Evolutionary conservation across 2,113 vertebrate species (phyloP).

Genomic region (Platichthys flesus): DNA sequence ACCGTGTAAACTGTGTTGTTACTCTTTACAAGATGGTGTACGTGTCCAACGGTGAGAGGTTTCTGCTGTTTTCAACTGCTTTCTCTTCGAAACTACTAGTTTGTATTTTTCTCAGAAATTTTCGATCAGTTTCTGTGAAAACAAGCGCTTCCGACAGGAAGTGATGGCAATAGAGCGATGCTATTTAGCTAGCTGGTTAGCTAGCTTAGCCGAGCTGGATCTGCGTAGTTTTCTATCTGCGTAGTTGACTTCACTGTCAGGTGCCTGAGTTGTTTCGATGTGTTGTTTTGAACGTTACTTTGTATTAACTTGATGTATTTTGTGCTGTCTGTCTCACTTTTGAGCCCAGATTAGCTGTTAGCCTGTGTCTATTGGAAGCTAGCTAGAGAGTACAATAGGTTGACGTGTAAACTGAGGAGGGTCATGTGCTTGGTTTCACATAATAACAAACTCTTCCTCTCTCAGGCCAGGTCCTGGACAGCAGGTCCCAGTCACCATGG

Average conservation of each 20-base stretch:
- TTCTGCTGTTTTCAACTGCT: background rate
- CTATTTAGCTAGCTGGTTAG: constrained; percentile 19
- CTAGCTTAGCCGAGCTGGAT: background rate
- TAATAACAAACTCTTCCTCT: constrained; percentile 1
- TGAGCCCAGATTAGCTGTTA: background rate
- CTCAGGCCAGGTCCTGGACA: constrained; percentile 93
- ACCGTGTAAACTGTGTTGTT: background rate
- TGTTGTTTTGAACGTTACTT: background rate
- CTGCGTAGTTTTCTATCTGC: background rate
- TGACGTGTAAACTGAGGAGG: background rate
- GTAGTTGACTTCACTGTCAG: background rate
- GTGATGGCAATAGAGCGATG: background rate
- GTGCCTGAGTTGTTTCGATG: no score
- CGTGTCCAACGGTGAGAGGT: constrained; percentile 91
- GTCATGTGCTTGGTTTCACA: background rate
- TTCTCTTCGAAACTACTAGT: background rate
- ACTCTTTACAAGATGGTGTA: constrained; percentile 85
- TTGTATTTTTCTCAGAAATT: accelerated
- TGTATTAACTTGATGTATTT: background rate
- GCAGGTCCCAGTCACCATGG: constrained; percentile 90
- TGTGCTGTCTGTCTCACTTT: background rate
- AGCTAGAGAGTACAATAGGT: no score
- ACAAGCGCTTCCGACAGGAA: background rate
- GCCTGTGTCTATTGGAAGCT: background rate
- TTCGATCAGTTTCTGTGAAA: background rate